phyloP scores from a whole-genome alignment of 2,113 vertebrate genomes.

The Colius striatus region DNA sequence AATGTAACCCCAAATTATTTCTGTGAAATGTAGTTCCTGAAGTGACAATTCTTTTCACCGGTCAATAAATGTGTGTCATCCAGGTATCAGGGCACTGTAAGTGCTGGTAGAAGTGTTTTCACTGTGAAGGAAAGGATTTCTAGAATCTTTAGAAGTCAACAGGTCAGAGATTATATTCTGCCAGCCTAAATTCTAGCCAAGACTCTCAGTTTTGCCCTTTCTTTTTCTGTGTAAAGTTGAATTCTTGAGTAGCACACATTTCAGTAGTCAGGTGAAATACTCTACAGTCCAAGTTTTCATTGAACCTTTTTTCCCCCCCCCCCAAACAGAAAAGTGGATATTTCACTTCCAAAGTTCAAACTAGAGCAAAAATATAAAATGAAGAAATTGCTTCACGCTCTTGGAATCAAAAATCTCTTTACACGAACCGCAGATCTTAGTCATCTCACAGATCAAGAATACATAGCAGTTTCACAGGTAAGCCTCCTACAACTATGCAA shows the following conservation, averaged over 20 bases:
- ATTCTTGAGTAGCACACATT: not conserved
- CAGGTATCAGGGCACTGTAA: not conserved
- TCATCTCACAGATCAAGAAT: conserved; percentile 73
- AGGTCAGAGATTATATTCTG: not conserved
- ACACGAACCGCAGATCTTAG: conserved; percentile 80
- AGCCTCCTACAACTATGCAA: conserved; percentile 4
- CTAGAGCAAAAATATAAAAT: conserved; percentile 87
- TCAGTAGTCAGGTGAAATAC: not conserved
- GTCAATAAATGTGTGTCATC: not conserved
- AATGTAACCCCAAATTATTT: not conserved
- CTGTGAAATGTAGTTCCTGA: not conserved
- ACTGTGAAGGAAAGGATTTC: not conserved
- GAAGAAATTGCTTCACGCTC: conserved; percentile 81
- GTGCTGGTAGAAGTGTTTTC: not conserved
- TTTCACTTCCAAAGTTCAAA: conserved; percentile 90
- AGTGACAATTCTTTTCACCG: not conserved
- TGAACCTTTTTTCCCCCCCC: not conserved
- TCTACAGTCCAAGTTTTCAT: not conserved
- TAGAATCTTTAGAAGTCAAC: not conserved
- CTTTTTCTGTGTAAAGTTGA: not conserved
- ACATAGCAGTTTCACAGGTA: conserved; percentile 85
- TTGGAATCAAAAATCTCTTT: conserved; percentile 85
- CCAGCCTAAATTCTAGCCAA: not conserved
- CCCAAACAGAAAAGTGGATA: conserved; percentile 82
- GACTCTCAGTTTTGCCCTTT: not conserved